Evolutionary conservation across 2,113 vertebrate genomes (phyloP).

Genomic region (Pomatorhinus ruficollis): DNA sequence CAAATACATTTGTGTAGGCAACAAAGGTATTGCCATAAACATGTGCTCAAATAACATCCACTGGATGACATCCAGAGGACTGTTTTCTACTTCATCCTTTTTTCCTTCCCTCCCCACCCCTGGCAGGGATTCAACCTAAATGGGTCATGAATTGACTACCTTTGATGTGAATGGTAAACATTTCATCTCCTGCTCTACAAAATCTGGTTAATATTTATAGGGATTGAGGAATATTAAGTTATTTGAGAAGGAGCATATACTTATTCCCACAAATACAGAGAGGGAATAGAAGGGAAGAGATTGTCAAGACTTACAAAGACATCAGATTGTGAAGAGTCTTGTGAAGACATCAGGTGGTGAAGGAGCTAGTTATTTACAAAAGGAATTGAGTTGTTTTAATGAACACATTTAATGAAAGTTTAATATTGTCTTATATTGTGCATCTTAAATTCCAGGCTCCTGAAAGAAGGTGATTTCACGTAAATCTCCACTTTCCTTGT

Average conservation of each 20-base stretch:
- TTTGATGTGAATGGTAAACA: constrained; percentile 31
- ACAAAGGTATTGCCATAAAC: background rate
- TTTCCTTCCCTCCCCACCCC: background rate
- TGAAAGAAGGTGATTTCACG: background rate
- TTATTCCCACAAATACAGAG: background rate
- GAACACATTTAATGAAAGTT: constrained; percentile 40
- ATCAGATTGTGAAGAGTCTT: background rate
- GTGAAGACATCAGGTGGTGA: background rate
- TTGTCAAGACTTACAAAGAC: background rate
- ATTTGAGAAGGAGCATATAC: background rate
- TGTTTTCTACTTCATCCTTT: background rate
- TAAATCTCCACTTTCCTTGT: background rate
- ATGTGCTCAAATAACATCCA: background rate
- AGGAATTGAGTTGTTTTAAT: background rate
- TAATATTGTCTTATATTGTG: background rate
- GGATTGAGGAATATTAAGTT: background rate
- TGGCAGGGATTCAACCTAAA: background rate
- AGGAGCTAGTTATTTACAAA: background rate
- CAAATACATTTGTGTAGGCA: background rate
- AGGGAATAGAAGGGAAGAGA: background rate
- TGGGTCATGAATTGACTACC: constrained; percentile 3
- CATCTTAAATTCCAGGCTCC: background rate
- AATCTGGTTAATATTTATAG: constrained; percentile 23
- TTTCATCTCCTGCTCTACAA: background rate
- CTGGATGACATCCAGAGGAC: background rate